Evolutionary conservation across 2,797 vertebrate genomes (phyloP).

Genomic region (Enteromius argenteus): DNA sequence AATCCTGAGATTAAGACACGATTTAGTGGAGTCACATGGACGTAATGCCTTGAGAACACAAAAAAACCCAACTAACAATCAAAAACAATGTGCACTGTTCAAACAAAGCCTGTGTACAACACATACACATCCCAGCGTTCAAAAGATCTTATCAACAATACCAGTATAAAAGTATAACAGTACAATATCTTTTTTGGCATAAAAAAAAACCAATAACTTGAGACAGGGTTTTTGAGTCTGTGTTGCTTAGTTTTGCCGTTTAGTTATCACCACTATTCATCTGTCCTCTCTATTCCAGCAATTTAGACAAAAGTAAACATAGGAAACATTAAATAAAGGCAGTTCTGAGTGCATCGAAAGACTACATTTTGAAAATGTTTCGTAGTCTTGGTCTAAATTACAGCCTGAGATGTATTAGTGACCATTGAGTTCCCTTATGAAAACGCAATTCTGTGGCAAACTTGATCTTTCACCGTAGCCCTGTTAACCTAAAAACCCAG

Average conservation of each 20-base stretch:
- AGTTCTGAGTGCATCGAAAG: neutral
- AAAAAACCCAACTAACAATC: neutral
- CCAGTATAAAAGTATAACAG: neutral
- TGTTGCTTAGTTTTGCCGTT: neutral
- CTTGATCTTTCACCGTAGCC: neutral
- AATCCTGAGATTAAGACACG: constrained; percentile 17
- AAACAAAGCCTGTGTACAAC: neutral
- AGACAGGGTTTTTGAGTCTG: neutral
- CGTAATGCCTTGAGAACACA: constrained; percentile 5
- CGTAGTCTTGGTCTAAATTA: neutral
- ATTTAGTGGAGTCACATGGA: constrained; percentile 21
- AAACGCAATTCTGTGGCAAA: neutral
- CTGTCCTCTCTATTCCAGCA: neutral
- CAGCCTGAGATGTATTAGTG: neutral
- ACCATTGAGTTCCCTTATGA: neutral
- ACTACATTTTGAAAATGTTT: neutral
- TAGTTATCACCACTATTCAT: neutral
- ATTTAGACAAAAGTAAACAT: neutral
- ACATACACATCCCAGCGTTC: neutral
- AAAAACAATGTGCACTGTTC: neutral
- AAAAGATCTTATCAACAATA: neutral
- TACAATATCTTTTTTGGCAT: neutral
- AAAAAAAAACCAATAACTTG: neutral
- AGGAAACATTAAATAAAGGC: neutral
- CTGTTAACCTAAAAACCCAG: neutral